Conservation (phyloP, 37 sponge, comb jelly and placozoan species). For the Chondrosia reniformis region DNA sequence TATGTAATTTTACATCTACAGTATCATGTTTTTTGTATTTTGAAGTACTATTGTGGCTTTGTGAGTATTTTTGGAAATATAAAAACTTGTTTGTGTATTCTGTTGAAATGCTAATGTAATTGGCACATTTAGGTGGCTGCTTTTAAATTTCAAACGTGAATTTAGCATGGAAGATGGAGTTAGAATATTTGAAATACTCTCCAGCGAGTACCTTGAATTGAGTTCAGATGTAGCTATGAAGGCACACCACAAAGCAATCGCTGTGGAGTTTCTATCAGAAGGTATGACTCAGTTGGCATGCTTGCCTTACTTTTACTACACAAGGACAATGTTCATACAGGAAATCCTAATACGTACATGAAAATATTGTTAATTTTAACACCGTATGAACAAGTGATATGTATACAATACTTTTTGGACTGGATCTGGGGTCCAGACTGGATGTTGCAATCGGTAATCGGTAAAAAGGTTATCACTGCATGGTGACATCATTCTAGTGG, state of each 20-base stretch:
- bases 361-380: no score
- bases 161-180: slow-evolving; percentile 72
- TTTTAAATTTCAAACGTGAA: slow-evolving; percentile 86
- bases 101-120: no score
- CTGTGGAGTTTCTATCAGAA: slow-evolving; percentile 49
- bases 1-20: background rate
- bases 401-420: no score
- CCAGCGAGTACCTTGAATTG: slow-evolving; percentile 73
- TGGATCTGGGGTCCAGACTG: no score
- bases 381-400: no score
- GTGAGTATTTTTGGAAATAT: background rate
- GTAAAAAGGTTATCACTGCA: no score
- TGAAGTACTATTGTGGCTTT: background rate
- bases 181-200: slow-evolving; percentile 79
- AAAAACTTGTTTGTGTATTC: background rate
- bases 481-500: no score
- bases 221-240: slow-evolving; percentile 66
- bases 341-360: no score
- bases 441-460: no score
- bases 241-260: slow-evolving; percentile 54
- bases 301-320: no score
- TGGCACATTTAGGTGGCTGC: slow-evolving; percentile 72
- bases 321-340: no score
- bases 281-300: slow-evolving; percentile 21
- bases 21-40: background rate